A percentile compares a stretch with the other conserved stretches of the same genome.
These are phyloP conservation scores for Ameiurus melas DNA, from an alignment of 2,113 vertebrate genomes.

Conservation along the genomic window DNA sequence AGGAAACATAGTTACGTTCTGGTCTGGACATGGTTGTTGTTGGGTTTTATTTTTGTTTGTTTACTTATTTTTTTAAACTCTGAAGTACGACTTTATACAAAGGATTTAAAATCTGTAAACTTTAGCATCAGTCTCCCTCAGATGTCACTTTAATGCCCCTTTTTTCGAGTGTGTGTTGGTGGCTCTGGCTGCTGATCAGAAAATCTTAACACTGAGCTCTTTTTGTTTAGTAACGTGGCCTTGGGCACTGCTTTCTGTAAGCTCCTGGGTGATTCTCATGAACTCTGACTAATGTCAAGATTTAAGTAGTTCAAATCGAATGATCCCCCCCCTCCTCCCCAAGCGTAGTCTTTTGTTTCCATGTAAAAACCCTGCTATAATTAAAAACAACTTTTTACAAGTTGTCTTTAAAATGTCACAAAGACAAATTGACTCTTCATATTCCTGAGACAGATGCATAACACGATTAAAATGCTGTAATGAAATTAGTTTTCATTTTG, in stretches of 20 bases:
- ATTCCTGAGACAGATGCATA: not conserved
- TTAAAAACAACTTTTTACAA: not conserved
- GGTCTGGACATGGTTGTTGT: not conserved
- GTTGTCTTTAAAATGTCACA: not conserved
- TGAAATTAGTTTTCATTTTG: too few species aligned
- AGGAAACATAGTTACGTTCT: not conserved
- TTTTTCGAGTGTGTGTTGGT: conserved; percentile 30
- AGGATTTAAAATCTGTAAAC: conserved; percentile 1
- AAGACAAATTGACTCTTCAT: not conserved
- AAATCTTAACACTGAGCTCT: conserved; percentile 40
- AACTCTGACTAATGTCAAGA: conserved; percentile 16
- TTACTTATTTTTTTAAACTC: not conserved
- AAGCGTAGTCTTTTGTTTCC: too few species aligned
- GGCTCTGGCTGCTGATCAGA: conserved; percentile 32
- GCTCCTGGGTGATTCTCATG: conserved; percentile 21
- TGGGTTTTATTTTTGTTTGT: not conserved
- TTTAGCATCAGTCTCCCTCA: not conserved
- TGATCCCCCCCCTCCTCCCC: too few species aligned
- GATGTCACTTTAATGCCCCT: conserved; percentile 31
- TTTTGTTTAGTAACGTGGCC: conserved; percentile 41
- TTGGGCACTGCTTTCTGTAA: not conserved
- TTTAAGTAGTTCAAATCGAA: not conserved
- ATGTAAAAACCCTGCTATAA: not conserved
- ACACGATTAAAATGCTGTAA: not conserved
- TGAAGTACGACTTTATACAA: not conserved